Base-by-base conservation (phyloP, 2,888 invertebrate species). In the Heliconius ethilla region DNA sequence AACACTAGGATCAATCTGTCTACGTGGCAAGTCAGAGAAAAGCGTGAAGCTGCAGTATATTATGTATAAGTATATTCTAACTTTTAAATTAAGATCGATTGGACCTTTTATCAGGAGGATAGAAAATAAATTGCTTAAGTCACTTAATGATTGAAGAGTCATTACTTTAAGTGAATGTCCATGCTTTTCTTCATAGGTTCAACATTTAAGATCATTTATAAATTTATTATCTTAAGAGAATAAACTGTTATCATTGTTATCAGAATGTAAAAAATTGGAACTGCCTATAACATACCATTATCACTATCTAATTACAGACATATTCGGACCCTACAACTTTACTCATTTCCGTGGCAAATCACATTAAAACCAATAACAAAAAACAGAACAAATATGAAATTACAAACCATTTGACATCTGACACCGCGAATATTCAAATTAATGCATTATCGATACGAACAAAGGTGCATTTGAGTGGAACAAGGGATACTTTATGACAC, bases 341-440 rank as follows among this genome's bases (percentile, higher is more conserved):
- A 86, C 80, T 82, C 83, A 88, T 85, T 89, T 90, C 90, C 89
- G 88, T 88, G 84, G 83, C 84, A 87, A 91, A 89, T 89, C 85
- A 86, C 87, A 89, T 90, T 87, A 90, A 88, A 84, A 83, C n/a
- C 37, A 37, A 67, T 45, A 45, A 80, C 72, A 85, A 88, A 87
- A 87, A 88, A 87, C 84, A 33, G 86, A 86, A 92, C 89, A 91
- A 89, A 91, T 87, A 90, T 85, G 88, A 92, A 94, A 94, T 94
- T 94, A 94, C 91, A 88, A 92, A 92, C 91, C 93, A 92, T 93
- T 94, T 94, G 94, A 94, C 94, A 94, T 94, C 90, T 94, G 94
- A 94, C 94, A 94, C 94, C 92, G 93, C 93, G 94, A 94, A 94
- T 94, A 93, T 94, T 93, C 92, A 93, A 94, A 94, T 94, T 94